A percentile compares a stretch with the other conserved stretches of the same genome.
Conservation (phyloP, 2,797 vertebrate species). For the Acrossocheilus fasciatus region DNA sequence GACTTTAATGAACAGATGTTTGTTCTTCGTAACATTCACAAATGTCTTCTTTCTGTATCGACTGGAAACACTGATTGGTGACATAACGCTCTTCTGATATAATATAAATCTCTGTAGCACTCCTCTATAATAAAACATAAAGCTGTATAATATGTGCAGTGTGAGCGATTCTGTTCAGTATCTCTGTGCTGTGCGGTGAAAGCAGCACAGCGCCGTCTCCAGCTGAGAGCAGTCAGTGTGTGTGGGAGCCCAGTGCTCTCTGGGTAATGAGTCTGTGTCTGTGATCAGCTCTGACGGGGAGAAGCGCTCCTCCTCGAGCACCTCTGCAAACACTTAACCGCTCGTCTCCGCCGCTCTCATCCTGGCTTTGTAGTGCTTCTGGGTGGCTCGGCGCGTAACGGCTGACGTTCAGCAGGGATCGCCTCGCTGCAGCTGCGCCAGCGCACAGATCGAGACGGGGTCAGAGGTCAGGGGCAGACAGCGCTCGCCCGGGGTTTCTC, state of each 20-base stretch:
- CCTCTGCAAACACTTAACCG: constrained; percentile 40
- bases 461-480: constrained; percentile 21
- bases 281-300: constrained; percentile 23
- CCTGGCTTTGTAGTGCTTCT: constrained; percentile 18
- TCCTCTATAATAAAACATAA: no score
- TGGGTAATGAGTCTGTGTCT: constrained; percentile 8
- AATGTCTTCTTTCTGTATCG: background rate
- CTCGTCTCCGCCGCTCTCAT: constrained; percentile 12
- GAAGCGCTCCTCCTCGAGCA: constrained; percentile 23
- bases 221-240: constrained; percentile 8
- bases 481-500: background rate
- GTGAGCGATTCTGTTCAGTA: background rate
- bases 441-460: background rate
- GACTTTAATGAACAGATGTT: background rate
- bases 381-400: constrained; percentile 28
- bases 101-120: background rate
- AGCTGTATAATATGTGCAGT: background rate
- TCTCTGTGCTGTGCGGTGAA: background rate
- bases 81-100: background rate
- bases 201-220: background rate
- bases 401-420: constrained; percentile 24
- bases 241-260: background rate
- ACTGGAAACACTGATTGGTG: no score
- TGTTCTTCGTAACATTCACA: background rate
- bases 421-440: background rate